Conservation (phyloP, 1,140 invertebrate species). For the Telenomus remus region DNA sequence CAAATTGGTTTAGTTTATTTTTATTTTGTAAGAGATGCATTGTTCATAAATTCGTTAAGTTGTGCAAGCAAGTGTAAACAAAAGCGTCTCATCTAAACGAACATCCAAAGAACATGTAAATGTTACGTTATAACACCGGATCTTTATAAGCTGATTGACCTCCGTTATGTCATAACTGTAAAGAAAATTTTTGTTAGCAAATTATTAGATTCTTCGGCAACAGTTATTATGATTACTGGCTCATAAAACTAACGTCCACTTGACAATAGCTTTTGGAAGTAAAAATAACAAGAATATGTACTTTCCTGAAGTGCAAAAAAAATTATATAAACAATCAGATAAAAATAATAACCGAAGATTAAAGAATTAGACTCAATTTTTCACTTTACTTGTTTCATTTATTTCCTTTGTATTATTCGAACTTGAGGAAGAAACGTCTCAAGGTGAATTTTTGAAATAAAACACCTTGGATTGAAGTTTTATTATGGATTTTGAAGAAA, state of each 20-base stretch:
- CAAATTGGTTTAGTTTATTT: no score
- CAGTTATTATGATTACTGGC: constrained; percentile 18
- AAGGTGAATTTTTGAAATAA: no score
- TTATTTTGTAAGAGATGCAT: no score
- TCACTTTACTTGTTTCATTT: no score
- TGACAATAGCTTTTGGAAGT: not conserved
- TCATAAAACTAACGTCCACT: not conserved
- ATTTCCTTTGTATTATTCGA: no score
- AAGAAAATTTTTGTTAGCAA: constrained; percentile 35
- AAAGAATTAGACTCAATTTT: no score
- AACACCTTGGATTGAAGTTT: no score
- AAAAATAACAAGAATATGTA: not conserved
- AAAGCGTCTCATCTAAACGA: constrained; percentile 26
- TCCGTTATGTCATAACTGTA: constrained; percentile 56
- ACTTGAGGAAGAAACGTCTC: no score
- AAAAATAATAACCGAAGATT: no score
- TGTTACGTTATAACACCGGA: constrained; percentile 47
- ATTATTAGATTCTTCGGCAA: constrained; percentile 49
- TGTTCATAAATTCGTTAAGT: not conserved
- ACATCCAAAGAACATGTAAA: constrained; percentile 30
- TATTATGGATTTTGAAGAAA: no score
- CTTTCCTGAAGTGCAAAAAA: no score
- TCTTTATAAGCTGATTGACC: constrained; percentile 49
- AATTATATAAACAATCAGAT: no score
- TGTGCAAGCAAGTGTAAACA: constrained; percentile 32